A percentile compares a stretch with the other conserved stretches of the same genome.
Conservation (phyloP, 2,888 invertebrate genomes). For the Volucella inanis region DNA sequence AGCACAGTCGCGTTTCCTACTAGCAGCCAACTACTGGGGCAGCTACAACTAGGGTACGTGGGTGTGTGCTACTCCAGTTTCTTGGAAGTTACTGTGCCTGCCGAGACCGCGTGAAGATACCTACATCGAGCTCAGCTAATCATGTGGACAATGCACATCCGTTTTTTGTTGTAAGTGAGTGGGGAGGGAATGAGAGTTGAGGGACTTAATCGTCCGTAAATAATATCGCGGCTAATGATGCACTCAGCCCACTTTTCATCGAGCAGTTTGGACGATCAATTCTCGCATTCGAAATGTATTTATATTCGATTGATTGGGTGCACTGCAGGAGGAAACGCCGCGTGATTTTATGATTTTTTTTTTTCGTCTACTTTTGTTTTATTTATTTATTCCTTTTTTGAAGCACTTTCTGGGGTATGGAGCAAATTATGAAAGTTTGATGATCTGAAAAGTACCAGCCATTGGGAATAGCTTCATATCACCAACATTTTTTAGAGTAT, state of each 20-base stretch:
- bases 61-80: conserved; percentile 71
- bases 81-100: conserved; percentile 62
- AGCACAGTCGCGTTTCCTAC: conserved; percentile 43
- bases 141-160: conserved; percentile 74
- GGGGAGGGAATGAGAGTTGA: conserved; percentile 38
- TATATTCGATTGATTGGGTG: conserved; percentile 62
- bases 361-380: neutral
- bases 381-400: no score
- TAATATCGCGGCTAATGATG: conserved; percentile 70
- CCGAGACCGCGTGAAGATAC: conserved; percentile 41
- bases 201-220: conserved; percentile 68
- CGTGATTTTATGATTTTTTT: conserved; percentile 38
- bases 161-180: conserved; percentile 71
- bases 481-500: no score
- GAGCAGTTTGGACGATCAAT: conserved; percentile 47
- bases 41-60: conserved; percentile 42
- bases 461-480: no score
- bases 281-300: conserved; percentile 37
- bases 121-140: conserved; percentile 51
- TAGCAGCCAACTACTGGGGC: conserved; percentile 39
- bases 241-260: conserved; percentile 73
- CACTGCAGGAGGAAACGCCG: conserved; percentile 37
- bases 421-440: no score
- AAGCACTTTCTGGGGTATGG: no score
- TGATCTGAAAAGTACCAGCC: no score